Base-by-base conservation (phyloP, 2,888 invertebrate species). In the Azorinus chamasolen region DNA sequence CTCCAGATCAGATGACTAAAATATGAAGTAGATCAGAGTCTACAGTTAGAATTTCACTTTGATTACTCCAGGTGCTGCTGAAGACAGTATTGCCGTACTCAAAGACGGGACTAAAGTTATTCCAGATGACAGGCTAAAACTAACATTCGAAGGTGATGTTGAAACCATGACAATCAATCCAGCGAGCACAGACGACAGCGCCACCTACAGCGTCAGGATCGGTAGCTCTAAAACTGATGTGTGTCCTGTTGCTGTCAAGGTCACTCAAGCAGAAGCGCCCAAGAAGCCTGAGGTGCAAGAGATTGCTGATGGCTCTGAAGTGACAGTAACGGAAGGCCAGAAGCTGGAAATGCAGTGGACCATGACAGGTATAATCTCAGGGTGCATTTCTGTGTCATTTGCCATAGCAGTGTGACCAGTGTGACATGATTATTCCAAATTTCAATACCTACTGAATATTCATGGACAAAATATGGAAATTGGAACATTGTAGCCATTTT, bases 301-400 rank as follows among this genome's bases (percentile, higher is more conserved):
- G 4, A 37, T 59, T 20, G 59, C 39, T 32, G 68, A 66, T 41
- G 27, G 37, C 20, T 53, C 53, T 6, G 6, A 22, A 4, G 27
- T 41, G 0, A 46, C 18, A 24, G 27, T 71, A 22, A 45, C 14
- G n/a, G 62, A 55, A 50, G 74, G 74, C 14, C 55, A 66, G 45
- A 41, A 43, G 1, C 18, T 74, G 20, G 53, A 55, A 0, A n/a
- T 74, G 2, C 37, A 68, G 27, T 74, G 74, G 74, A 68, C 62
- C 32, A 68, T 74, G 32, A 24, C 50, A 62, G 74, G 74, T 74
- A 27, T 51, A 22, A 24, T 22, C 43, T 58, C 2, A n/a, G n/a
- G n/a, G n/a, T n/a, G n/a, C n/a, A n/a, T n/a, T n/a, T n/a, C n/a
- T n/a, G n/a, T n/a, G n/a, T n/a, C n/a, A n/a, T n/a, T n/a, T n/a